Base-by-base conservation (phyloP, 53 echinoderm and acorn worm species). In the Luidia sarsii region DNA sequence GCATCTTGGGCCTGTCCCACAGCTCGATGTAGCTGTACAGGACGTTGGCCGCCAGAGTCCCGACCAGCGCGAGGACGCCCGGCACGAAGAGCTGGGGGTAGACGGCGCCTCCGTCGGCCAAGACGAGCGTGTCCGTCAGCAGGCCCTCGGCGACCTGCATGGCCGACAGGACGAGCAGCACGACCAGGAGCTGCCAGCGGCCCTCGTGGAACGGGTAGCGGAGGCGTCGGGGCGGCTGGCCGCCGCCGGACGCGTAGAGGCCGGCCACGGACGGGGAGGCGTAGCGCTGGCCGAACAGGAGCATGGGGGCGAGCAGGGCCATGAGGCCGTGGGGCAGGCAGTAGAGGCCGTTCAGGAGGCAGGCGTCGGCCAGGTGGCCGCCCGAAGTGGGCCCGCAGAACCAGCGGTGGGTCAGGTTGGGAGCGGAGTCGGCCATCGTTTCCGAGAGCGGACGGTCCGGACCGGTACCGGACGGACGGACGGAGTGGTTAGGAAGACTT, bases 61-160 rank as follows among this genome's bases (percentile, higher is more conserved):
- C 80, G 13, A 86, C 29, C 18, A 80, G 15, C 22, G 86, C 68
- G 1, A 86, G 36, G 15, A 61, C 1, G 0, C 35, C 57, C 0
- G 86, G 86, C 7, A 80, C 18, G 36, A 59, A 62, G 33, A 80
- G 28, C 22, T 86, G 86, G 16, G 70, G 86, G 23, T 80, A 68
- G 13, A 60, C 59, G 45, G 67, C 34, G 15, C 38, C 67, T 41
- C 11, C 11, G 41, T 7, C 41, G 2, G 21, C 65, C 60, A 68
- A 37, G 51, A 67, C 53, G 31, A 79, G 55, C 20, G 61, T 57
- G 48, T 80, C 62, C 3, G 86, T 86, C 23, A 86, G 57, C 10
- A 86, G 2, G 14, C 80, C 80, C 80, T 86, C 86, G 20, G 68
- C 68, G 61, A 80, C 25, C 57, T 80, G 80, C 3, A 67, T 3